Conservation (phyloP, 2,888 invertebrate species). For the Neoaliturus tenellus region DNA sequence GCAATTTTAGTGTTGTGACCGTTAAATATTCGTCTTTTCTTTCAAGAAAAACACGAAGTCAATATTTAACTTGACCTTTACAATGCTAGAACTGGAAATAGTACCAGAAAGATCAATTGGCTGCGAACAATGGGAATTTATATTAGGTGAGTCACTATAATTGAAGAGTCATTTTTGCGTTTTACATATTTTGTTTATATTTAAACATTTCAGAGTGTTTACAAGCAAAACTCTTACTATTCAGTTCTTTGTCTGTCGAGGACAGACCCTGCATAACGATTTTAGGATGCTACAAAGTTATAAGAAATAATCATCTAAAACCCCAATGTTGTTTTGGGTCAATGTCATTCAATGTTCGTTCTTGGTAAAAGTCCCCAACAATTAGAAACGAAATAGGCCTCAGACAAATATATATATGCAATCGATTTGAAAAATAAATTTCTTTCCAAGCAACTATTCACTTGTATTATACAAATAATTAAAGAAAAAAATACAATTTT, state of each 20-base stretch:
- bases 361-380: background rate
- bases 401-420: no score
- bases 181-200: no score
- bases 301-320: background rate
- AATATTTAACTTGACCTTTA: constrained; percentile 32
- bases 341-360: constrained; percentile 21
- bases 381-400: no score
- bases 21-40: background rate
- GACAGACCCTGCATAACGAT: no score
- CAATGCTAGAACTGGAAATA: constrained; percentile 97
- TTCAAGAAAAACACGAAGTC: background rate
- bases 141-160: constrained; percentile 86
- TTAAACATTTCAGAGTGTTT: no score
- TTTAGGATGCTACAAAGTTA: background rate
- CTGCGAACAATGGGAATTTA: constrained; percentile 98
- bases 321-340: constrained; percentile 15
- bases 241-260: no score
- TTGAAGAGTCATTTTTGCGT: constrained; percentile 54
- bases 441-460: no score
- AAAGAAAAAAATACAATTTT: no score
- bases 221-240: no score
- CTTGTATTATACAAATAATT: no score
- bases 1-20: background rate
- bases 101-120: constrained; percentile 96
- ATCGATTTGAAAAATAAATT: no score